These are phyloP conservation scores for Eurois occulta DNA, from an alignment of 2,888 invertebrate species.

Conservation along the genomic window DNA sequence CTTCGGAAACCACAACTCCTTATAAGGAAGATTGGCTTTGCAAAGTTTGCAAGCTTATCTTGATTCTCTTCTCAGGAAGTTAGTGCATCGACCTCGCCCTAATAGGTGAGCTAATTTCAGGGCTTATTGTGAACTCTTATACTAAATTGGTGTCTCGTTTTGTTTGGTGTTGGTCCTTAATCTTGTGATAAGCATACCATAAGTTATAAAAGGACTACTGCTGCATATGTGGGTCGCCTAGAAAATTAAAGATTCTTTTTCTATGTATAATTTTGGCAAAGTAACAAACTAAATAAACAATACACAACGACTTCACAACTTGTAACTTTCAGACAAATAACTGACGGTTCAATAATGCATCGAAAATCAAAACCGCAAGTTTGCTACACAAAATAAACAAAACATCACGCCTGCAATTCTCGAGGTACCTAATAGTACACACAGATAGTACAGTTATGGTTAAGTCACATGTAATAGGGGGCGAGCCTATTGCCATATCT, in stretches of 20 bases:
- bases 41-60: conserved; percentile 57
- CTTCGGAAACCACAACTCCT: conserved; percentile 77
- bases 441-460: not conserved
- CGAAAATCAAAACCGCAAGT: not conserved
- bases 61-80: conserved; percentile 53
- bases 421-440: too few relatives aligned
- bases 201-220: not conserved
- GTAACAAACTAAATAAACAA: too few relatives aligned
- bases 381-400: not conserved
- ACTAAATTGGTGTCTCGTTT: not conserved
- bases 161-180: not conserved
- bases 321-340: too few relatives aligned
- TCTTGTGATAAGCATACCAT: not conserved
- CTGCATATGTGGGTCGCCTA: not conserved
- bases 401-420: too few relatives aligned
- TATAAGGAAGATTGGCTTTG: conserved; percentile 76
- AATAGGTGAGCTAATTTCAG: conserved; percentile 26
- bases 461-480: too few relatives aligned
- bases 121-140: not conserved
- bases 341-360: not conserved
- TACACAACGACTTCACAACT: too few relatives aligned
- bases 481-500: too few relatives aligned
- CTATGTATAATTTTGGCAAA: not conserved
- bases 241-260: not conserved
- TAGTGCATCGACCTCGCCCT: conserved; percentile 14